Conservation (phyloP, 2,113 vertebrate genomes). For the Nycticorax nycticorax region DNA sequence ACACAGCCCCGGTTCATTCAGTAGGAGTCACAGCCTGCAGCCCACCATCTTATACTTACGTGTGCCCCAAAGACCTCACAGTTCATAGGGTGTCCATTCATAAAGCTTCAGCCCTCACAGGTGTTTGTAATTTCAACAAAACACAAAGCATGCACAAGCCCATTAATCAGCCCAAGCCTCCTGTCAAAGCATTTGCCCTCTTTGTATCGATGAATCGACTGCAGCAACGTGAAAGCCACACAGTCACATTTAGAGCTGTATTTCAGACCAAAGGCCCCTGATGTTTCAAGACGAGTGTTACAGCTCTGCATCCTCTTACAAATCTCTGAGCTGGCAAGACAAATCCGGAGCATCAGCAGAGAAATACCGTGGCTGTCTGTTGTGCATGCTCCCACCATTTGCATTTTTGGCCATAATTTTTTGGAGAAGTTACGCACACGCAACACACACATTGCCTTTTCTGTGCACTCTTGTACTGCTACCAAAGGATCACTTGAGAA, state of each 20-base stretch:
- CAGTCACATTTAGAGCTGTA: not conserved
- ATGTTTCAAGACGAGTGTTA: not conserved
- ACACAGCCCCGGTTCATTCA: not conserved
- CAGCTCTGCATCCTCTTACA: not conserved
- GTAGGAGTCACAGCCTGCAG: not conserved
- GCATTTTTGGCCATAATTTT: not conserved
- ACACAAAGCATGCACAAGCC: not conserved
- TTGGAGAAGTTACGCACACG: not conserved
- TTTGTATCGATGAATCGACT: not conserved
- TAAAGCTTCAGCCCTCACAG: not conserved
- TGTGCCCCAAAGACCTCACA: not conserved
- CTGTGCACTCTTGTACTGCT: not conserved
- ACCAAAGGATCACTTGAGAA: not conserved
- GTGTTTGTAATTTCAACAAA: not conserved
- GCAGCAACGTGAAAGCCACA: not conserved
- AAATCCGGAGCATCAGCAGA: not conserved
- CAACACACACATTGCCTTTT: not conserved
- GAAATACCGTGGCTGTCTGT: not conserved
- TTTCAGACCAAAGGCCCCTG: not conserved
- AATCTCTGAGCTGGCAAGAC: not conserved
- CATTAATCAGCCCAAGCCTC: not conserved
- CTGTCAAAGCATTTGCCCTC: not conserved
- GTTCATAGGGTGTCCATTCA: fast-evolving
- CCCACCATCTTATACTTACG: not conserved
- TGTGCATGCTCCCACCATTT: not conserved